phyloP scores from a whole-genome alignment of 2,797 vertebrate genomes.

The Octomys mimax region DNA sequence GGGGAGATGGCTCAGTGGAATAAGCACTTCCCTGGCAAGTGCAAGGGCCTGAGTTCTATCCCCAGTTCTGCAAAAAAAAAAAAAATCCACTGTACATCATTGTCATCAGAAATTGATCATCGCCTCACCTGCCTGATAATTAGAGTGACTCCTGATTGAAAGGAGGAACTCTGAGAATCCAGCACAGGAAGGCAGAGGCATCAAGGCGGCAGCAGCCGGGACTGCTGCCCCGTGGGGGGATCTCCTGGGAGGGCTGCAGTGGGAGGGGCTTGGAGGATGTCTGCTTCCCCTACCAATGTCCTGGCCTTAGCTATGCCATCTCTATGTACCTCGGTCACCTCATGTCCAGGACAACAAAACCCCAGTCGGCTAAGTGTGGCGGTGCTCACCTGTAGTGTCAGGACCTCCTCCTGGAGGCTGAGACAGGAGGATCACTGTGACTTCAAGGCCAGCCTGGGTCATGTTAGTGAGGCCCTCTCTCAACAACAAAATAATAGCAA shows the following conservation, averaged over 20 bases:
- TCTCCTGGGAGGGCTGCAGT: background rate
- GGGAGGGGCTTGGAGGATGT: background rate
- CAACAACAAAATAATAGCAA: background rate
- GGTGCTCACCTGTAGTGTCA: background rate
- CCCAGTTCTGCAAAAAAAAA: no score
- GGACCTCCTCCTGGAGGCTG: background rate
- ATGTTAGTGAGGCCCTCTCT: background rate
- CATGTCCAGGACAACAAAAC: slow-evolving; percentile 26
- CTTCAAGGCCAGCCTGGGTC: no score
- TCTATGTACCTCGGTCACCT: background rate
- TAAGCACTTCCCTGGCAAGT: no score
- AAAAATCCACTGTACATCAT: no score
- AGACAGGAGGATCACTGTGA: background rate
- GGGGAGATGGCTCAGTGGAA: no score
- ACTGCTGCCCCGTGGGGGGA: background rate
- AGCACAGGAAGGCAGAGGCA: background rate
- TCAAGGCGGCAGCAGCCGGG: background rate
- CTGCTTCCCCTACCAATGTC: background rate
- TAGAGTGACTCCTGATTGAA: background rate
- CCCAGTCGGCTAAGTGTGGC: background rate
- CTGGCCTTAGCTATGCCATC: background rate
- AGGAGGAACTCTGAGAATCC: background rate
- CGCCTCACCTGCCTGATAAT: background rate
- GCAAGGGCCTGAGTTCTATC: no score
- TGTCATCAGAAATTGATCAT: background rate